Conservation (phyloP, 35 echinoderm and acorn worm genomes). For the Stichopus chloronotus region DNA sequence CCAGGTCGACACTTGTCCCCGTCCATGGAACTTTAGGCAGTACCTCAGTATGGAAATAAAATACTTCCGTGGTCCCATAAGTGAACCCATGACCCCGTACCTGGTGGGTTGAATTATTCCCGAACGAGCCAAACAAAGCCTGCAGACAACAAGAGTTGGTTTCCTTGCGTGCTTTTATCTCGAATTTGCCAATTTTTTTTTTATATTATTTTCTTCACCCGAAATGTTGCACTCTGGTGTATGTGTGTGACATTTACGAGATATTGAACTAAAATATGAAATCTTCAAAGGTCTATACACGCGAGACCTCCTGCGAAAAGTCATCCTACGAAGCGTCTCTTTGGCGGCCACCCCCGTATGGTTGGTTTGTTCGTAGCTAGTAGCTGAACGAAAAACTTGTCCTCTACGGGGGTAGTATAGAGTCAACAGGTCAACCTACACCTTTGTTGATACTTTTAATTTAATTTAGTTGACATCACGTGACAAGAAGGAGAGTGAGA, state of each 20-base stretch:
- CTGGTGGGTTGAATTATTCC: slow-evolving; percentile 1
- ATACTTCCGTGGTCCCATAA: neutral
- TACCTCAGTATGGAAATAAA: too few species aligned
- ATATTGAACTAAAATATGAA: slow-evolving; percentile 29
- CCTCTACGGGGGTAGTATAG: too few species aligned
- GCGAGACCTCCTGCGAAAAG: too few species aligned
- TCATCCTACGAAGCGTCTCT: too few species aligned
- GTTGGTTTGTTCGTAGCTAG: too few species aligned
- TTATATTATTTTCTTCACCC: neutral
- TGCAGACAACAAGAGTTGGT: neutral
- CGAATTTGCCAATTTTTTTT: neutral
- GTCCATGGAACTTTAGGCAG: neutral
- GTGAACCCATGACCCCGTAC: neutral
- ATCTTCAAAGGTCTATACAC: neutral
- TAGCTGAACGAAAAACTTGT: too few species aligned
- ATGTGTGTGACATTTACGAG: slow-evolving; percentile 7
- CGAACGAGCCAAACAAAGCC: neutral
- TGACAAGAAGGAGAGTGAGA: too few species aligned
- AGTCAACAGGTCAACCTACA: too few species aligned
- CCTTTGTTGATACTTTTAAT: too few species aligned
- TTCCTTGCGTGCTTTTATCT: slow-evolving; percentile 16
- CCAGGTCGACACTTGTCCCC: neutral
- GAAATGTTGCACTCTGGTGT: slow-evolving; percentile 4
- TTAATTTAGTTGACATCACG: too few species aligned
- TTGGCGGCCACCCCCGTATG: too few species aligned